Evolutionary conservation across 2,888 invertebrate species (phyloP).

Genomic region (Chaitophorus viminalis): DNA sequence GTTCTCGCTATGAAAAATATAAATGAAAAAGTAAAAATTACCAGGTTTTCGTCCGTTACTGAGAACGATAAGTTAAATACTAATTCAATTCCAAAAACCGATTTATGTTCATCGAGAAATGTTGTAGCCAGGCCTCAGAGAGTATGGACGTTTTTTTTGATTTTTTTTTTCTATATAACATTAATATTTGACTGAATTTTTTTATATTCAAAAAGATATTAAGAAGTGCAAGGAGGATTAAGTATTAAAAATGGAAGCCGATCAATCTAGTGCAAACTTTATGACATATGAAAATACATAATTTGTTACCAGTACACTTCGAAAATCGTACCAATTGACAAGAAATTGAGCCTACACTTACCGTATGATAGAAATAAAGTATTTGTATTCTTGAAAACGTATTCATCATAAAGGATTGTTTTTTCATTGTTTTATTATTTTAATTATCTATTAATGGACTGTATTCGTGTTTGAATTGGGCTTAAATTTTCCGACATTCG

Average conservation of each 20-base stretch:
- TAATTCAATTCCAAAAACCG: neutral
- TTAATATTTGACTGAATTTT: constrained; percentile 25
- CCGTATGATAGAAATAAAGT: neutral
- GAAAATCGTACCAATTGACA: neutral
- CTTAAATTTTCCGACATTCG: too few species aligned
- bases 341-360: neutral
- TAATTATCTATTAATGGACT: too few species aligned
- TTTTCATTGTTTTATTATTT: too few species aligned
- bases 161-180: neutral
- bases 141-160: neutral
- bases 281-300: constrained; percentile 29
- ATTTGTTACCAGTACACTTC: neutral
- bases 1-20: too few species aligned
- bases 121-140: neutral
- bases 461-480: too few species aligned
- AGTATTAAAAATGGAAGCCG: constrained; percentile 12
- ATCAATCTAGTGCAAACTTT: constrained; percentile 27
- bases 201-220: neutral
- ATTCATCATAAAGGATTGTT: too few species aligned
- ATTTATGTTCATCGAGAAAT: neutral
- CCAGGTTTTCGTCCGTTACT: neutral
- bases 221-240: neutral
- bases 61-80: neutral
- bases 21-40: too few species aligned
- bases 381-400: neutral